These are phyloP conservation scores for Pristionchus entomophagus DNA, from an alignment of 2,888 invertebrate genomes.

Conservation along the genomic window DNA sequence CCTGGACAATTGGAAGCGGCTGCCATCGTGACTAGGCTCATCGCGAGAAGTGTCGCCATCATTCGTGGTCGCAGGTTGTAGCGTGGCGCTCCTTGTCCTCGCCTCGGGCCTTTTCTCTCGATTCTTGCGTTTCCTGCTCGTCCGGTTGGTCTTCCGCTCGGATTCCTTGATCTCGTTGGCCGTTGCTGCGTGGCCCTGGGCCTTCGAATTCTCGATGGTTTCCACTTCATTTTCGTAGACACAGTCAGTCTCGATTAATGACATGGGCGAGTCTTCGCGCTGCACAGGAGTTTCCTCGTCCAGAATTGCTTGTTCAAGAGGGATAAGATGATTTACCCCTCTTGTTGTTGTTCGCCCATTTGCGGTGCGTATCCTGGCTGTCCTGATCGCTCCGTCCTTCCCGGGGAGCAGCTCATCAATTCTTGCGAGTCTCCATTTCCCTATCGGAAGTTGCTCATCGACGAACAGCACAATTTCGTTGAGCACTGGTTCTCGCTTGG, in stretches of 20 bases:
- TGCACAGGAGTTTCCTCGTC: background rate
- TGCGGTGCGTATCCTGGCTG: background rate
- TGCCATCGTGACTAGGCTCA: too few species aligned
- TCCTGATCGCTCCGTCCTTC: constrained; percentile 16
- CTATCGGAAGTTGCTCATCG: background rate
- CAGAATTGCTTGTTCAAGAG: background rate
- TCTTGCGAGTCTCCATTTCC: too few species aligned
- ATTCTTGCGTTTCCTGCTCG: background rate
- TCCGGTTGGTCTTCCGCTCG: background rate
- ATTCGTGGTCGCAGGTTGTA: constrained; percentile 27
- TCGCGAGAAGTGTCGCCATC: too few species aligned
- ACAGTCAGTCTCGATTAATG: too few species aligned
- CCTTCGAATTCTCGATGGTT: too few species aligned
- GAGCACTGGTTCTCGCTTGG: background rate
- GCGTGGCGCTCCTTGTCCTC: background rate
- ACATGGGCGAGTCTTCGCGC: too few species aligned
- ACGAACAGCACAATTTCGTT: background rate
- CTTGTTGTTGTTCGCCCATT: background rate
- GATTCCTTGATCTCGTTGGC: too few species aligned
- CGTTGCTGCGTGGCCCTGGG: too few species aligned
- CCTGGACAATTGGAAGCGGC: background rate
- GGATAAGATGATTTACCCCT: background rate
- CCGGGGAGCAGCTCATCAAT: too few species aligned
- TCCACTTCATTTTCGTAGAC: too few species aligned
- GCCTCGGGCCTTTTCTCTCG: background rate